phyloP scores from a whole-genome alignment of 2,113 vertebrate genomes.

The Picathartes gymnocephalus region DNA sequence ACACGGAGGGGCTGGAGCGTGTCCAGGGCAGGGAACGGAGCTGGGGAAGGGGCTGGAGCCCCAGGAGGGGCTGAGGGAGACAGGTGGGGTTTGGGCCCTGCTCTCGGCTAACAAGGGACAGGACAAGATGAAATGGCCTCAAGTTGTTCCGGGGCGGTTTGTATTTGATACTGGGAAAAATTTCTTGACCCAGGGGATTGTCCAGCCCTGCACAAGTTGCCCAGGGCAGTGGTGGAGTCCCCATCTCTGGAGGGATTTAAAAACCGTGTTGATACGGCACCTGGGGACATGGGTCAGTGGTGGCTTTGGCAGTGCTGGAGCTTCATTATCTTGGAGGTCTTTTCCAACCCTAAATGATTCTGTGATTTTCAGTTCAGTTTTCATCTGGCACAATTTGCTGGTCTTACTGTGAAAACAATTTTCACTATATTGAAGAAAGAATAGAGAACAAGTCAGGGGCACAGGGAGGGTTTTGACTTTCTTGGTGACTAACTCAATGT shows the following conservation, averaged over 20 bases:
- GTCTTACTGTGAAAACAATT: neutral
- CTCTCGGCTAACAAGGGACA: neutral
- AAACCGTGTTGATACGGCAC: accelerated
- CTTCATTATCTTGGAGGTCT: neutral
- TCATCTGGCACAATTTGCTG: neutral
- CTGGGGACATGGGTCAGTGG: neutral
- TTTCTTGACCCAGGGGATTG: neutral
- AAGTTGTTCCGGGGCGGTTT: neutral
- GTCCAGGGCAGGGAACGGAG: neutral
- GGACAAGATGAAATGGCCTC: neutral
- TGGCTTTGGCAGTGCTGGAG: neutral
- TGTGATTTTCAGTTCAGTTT: neutral
- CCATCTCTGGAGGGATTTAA: neutral
- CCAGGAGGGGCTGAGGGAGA: neutral
- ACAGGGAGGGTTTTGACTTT: accelerated
- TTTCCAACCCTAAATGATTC: neutral
- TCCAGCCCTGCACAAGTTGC: neutral
- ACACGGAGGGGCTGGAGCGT: neutral
- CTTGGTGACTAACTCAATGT: neutral
- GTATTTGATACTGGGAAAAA: neutral
- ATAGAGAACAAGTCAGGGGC: neutral
- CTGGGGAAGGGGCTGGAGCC: neutral
- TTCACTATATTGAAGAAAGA: neutral
- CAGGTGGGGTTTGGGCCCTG: neutral
- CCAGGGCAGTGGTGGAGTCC: too few relatives aligned